These are phyloP conservation scores for Trilocha varians DNA, from an alignment of 2,888 invertebrate genomes.

Conservation along the genomic window DNA sequence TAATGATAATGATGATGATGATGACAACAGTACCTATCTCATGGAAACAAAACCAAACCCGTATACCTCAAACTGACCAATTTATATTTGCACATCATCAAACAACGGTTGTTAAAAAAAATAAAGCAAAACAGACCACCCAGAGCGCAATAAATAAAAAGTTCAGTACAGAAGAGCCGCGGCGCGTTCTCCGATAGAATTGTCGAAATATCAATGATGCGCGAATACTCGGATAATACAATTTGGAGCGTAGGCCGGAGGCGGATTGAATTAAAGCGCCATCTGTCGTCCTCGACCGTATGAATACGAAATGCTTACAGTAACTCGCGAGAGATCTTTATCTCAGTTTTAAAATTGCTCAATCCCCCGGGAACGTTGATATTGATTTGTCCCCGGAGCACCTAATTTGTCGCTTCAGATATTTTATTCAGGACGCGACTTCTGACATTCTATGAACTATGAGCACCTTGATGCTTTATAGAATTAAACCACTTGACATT, in stretches of 20 bases:
- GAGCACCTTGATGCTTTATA: not conserved
- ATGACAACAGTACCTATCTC: too few relatives aligned
- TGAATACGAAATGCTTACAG: constrained; percentile 69
- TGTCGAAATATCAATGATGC: constrained; percentile 73
- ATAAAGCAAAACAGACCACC: constrained; percentile 20
- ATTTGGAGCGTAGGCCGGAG: constrained; percentile 68
- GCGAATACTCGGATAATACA: constrained; percentile 68
- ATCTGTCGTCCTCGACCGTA: constrained; percentile 67
- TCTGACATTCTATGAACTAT: constrained; percentile 32
- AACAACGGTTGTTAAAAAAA: not conserved
- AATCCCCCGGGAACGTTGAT: constrained; percentile 56
- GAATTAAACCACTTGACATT: too few relatives aligned
- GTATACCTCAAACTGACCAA: too few relatives aligned
- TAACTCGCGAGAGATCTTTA: constrained; percentile 62
- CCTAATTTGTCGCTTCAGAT: constrained; percentile 58
- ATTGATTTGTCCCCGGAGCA: constrained; percentile 64
- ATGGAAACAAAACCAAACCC: too few relatives aligned
- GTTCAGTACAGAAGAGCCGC: constrained; percentile 25
- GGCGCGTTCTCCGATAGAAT: constrained; percentile 45
- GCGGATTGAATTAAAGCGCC: constrained; percentile 70
- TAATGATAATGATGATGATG: too few relatives aligned
- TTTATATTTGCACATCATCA: not conserved
- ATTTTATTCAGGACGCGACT: constrained; percentile 52
- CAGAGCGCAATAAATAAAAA: constrained; percentile 12
- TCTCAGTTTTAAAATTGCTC: constrained; percentile 72